Base-by-base conservation (phyloP, 2,113 vertebrate species). In the Etheostoma cragini region DNA sequence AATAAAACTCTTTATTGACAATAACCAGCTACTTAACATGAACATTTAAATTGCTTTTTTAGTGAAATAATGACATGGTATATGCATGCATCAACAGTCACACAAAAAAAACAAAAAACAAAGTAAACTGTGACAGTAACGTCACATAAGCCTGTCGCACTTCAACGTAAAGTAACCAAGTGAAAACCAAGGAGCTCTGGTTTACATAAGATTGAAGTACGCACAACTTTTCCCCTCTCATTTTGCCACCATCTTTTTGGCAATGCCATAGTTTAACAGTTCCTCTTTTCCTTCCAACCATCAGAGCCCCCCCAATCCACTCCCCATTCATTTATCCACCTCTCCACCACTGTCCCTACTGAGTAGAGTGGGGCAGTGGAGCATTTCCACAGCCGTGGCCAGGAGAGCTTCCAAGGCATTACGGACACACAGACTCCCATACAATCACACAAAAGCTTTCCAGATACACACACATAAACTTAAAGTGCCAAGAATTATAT, bases 371-470 rank as follows among this genome's bases (percentile, higher is more conserved):
- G 88, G 85, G 60, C 67, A 87, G 74, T 81, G 86, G 75, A 92
- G 89, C 87, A 85, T 93, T 93, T 94, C 92, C 90, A 91, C 83
- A 81, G 83, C 65, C n/a, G 35, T 46, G 72, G 88, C 93, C 91
- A 94, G 83, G 60, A 86, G 81, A 81, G 81, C 88, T 82, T 90
- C 88, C 83, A 91, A 66, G 49, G 72, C 84, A 67, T 90, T 87
- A 82, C 70, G 12, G 63, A 67, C 72, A 76, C 70, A 83, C 67
- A 73, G 53, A 76, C 71, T 69, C 77, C 80, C 70, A 80, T 8
- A 79, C 63, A 78, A 21, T 46, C 70, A 72, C 66, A 85, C 38
- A 80, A 70, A 68, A 71, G 72, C 54, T 82, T 87, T 82, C 78
- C 76, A 80, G 33, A 76, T 38, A 74, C 78, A 81, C 65, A 86